A percentile compares a stretch with the other conserved stretches of the same genome.
Evolutionary conservation across 1,140 invertebrate genomes (phyloP).

Genomic region (Microplitis mediator): DNA sequence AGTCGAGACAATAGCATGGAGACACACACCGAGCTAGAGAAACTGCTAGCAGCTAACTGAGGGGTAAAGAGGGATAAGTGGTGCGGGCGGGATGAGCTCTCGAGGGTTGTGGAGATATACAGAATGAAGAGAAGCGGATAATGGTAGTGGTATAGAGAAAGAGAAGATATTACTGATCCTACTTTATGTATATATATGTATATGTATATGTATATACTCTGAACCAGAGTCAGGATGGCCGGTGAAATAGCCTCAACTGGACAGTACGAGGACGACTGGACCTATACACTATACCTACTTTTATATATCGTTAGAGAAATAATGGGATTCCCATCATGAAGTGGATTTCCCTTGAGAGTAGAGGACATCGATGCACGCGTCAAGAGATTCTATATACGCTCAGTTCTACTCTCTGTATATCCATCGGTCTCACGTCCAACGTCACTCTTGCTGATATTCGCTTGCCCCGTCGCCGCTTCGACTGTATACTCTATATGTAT

Average conservation of each 20-base stretch:
- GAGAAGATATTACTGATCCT: neutral
- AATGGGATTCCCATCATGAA: slow-evolving; percentile 65
- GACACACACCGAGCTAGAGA: slow-evolving; percentile 19
- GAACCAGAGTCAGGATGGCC: slow-evolving; percentile 21
- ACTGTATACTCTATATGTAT: neutral
- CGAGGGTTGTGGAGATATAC: slow-evolving; percentile 11
- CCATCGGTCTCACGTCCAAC: slow-evolving; percentile 47
- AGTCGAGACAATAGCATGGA: slow-evolving; percentile 27
- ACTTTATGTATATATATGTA: neutral
- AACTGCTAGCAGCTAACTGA: neutral
- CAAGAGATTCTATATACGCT: slow-evolving; percentile 55
- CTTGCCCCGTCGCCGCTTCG: neutral
- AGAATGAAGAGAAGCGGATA: neutral
- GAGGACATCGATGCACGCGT: slow-evolving; percentile 62
- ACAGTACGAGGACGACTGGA: slow-evolving; percentile 49
- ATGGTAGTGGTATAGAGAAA: slow-evolving; percentile 5
- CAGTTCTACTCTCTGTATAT: slow-evolving; percentile 35
- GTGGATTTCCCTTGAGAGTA: slow-evolving; percentile 61
- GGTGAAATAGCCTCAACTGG: slow-evolving; percentile 49
- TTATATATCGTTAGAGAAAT: slow-evolving; percentile 60
- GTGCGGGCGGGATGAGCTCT: slow-evolving; percentile 19
- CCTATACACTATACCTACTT: slow-evolving; percentile 49
- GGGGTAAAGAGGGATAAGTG: slow-evolving; percentile 19
- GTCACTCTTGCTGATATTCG: neutral
- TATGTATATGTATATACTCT: slow-evolving; percentile 12